Evolutionary conservation across 2,888 invertebrate species (phyloP).

Genomic region (Ariolimax columbianus): DNA sequence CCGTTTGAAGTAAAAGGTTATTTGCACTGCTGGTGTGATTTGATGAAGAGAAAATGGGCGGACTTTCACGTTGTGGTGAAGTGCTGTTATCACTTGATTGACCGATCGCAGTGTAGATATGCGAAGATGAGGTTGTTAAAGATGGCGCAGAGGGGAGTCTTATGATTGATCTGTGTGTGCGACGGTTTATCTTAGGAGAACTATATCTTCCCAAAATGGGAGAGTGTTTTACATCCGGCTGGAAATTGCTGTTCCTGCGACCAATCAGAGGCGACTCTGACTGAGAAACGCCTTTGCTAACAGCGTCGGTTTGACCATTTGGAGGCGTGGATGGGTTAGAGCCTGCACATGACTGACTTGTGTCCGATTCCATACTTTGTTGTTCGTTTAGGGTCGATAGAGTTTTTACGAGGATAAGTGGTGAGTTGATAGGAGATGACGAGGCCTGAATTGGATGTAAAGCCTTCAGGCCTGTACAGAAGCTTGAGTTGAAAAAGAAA

Average conservation of each 20-base stretch:
- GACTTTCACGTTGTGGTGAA: neutral
- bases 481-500: neutral
- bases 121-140: neutral
- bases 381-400: constrained; percentile 54
- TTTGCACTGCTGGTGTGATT: constrained; percentile 4
- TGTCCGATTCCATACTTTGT: constrained; percentile 54
- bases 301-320: neutral
- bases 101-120: neutral
- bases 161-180: neutral
- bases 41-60: neutral
- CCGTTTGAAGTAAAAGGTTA: neutral
- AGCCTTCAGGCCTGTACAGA: neutral
- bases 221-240: neutral
- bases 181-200: neutral
- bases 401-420: constrained; percentile 27
- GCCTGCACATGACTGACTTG: constrained; percentile 34
- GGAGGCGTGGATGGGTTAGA: neutral
- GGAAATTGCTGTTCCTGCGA: neutral
- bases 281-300: neutral
- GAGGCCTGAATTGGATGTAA: neutral
- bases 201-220: neutral
- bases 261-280: neutral
- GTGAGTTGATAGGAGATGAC: neutral
- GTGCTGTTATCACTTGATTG: neutral
- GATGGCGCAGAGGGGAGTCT: neutral